Conservation (phyloP, 2,113 vertebrate species). For the Brienomyrus brachyistius region DNA sequence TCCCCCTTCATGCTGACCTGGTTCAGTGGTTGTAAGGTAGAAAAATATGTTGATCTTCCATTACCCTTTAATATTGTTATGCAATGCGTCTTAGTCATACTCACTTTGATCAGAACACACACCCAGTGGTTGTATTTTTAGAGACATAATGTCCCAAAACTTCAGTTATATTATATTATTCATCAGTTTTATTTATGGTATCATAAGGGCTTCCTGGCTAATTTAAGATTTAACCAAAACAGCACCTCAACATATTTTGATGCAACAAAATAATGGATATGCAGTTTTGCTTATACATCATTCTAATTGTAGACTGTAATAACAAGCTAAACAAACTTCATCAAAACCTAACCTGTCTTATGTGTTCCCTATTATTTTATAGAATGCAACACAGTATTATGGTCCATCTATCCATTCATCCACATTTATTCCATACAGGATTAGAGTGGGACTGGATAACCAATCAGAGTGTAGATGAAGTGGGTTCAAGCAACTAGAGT, state of each 20-base stretch:
- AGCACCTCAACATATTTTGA: not conserved
- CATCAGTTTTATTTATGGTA: not conserved
- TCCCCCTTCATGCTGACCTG: not conserved
- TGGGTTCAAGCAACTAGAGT: no score
- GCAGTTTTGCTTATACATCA: not conserved
- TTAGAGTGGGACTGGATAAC: not conserved
- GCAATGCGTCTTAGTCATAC: not conserved
- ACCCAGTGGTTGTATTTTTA: not conserved
- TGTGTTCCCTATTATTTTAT: not conserved
- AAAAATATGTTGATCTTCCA: not conserved
- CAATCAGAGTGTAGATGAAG: no score
- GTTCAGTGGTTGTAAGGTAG: not conserved
- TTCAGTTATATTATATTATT: no score
- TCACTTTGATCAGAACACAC: not conserved
- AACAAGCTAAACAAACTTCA: not conserved
- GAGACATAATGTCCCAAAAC: not conserved
- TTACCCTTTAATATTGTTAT: not conserved
- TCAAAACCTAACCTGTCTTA: not conserved
- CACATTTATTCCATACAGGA: not conserved
- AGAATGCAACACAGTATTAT: not conserved
- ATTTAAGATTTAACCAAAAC: not conserved
- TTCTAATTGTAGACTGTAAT: not conserved
- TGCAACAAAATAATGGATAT: not conserved
- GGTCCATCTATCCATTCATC: not conserved
- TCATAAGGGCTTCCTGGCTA: not conserved